phyloP scores from a whole-genome alignment of 2,797 vertebrate genomes.

The Danio choprae region DNA sequence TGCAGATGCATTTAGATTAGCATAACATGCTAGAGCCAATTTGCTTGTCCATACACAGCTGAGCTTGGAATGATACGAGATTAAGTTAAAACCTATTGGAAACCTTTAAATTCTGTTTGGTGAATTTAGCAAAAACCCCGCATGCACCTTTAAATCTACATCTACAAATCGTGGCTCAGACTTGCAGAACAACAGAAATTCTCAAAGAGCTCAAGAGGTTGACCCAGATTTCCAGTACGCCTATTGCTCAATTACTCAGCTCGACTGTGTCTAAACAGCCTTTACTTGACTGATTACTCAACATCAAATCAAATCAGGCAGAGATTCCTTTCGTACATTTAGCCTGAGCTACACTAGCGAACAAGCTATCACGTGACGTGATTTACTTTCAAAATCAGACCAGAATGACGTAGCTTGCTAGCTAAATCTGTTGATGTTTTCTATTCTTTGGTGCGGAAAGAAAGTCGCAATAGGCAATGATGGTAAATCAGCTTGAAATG shows the following conservation, averaged over 20 bases:
- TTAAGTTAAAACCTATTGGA: not conserved
- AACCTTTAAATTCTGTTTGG: not conserved
- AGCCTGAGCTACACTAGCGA: not conserved
- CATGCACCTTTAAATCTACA: not conserved
- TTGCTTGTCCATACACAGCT: not conserved
- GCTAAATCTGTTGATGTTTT: not conserved
- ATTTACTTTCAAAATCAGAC: conserved; percentile 21
- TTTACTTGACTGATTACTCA: conserved; percentile 33
- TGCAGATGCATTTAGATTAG: not conserved
- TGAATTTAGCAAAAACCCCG: not conserved
- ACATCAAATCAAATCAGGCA: conserved; percentile 24
- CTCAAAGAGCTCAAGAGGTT: conserved; percentile 17
- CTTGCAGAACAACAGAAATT: conserved; percentile 9
- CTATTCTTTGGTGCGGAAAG: not conserved
- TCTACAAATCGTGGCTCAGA: not conserved
- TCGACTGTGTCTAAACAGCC: conserved; percentile 4
- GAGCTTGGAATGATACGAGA: not conserved
- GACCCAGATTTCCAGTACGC: conserved; percentile 34
- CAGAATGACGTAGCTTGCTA: not conserved
- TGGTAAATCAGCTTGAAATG: not conserved
- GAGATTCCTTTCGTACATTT: conserved; percentile 28
- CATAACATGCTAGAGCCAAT: not conserved
- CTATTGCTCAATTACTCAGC: conserved; percentile 50
- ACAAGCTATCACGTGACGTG: conserved; percentile 12
- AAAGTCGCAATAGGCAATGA: not conserved